Conservation (phyloP, 2,888 invertebrate species). For the Argyresthia albistria region DNA sequence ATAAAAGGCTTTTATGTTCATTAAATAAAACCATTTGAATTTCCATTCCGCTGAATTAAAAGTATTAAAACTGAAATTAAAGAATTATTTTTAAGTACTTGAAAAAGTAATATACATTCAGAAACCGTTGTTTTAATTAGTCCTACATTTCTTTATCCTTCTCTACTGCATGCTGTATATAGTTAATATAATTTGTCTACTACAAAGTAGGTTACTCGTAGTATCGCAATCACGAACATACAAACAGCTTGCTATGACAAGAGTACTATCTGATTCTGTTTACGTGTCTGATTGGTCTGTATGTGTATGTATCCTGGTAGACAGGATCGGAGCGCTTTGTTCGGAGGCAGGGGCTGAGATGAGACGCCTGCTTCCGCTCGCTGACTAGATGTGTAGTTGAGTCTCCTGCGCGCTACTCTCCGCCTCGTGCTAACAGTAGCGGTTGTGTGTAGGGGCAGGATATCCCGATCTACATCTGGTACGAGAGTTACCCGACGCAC, state of each 20-base stretch:
- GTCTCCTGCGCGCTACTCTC: not conserved
- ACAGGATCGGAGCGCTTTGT: conserved; percentile 23
- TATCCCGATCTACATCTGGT: conserved; percentile 98
- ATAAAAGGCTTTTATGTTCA: not conserved
- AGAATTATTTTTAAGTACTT: not conserved
- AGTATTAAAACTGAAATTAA: not conserved
- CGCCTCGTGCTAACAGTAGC: not conserved
- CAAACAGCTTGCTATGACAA: not conserved
- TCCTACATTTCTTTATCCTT: not conserved
- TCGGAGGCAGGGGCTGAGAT: not conserved
- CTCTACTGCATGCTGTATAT: not conserved
- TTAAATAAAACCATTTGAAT: not conserved
- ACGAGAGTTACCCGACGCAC: conserved; percentile 97
- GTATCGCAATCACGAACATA: too few species aligned
- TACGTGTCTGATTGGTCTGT: conserved; percentile 15
- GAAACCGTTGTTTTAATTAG: not conserved
- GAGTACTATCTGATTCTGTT: conserved; percentile 18
- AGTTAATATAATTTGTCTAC: not conserved
- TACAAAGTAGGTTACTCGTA: not conserved
- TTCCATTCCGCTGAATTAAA: not conserved
- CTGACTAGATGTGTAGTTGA: not conserved
- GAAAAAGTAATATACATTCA: not conserved
- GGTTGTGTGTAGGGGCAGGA: conserved; percentile 86
- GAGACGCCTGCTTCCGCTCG: not conserved
- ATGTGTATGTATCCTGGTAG: conserved; percentile 18